These are phyloP conservation scores for Orchestia grillus DNA, from an alignment of 1,140 invertebrate species.

Conservation along the genomic window DNA sequence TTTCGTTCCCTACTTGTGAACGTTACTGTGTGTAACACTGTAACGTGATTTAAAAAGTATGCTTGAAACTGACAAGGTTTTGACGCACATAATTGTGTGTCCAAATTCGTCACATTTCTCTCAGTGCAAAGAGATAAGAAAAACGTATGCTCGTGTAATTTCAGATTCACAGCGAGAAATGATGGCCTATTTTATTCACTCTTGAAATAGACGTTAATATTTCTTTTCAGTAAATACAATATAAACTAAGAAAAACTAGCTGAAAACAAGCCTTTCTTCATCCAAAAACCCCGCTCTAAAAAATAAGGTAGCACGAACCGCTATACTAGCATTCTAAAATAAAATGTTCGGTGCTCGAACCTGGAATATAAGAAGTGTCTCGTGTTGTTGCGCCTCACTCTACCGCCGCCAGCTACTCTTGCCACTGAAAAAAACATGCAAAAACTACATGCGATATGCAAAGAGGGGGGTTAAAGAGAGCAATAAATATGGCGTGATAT, in stretches of 20 bases:
- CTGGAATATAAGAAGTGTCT: background rate
- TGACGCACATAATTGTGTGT: too few relatives aligned
- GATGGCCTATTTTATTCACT: too few relatives aligned
- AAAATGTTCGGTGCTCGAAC: background rate
- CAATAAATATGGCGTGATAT: constrained; percentile 54
- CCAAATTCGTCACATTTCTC: too few relatives aligned
- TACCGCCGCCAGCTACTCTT: background rate
- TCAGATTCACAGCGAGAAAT: too few relatives aligned
- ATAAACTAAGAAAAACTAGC: background rate
- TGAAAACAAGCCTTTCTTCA: too few relatives aligned
- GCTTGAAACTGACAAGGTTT: too few relatives aligned
- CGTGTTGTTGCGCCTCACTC: background rate
- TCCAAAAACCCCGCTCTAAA: background rate
- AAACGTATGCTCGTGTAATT: too few relatives aligned
- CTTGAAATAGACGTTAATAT: background rate
- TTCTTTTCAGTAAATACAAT: background rate
- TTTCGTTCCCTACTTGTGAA: too few relatives aligned
- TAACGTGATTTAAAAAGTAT: too few relatives aligned
- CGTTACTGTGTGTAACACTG: too few relatives aligned
- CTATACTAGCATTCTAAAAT: background rate
- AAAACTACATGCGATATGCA: constrained; percentile 32
- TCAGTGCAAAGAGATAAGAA: too few relatives aligned
- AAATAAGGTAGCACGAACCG: background rate
- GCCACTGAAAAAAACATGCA: background rate
- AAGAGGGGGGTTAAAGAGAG: constrained; percentile 47